Percentiles rank a stretch among this genome's conserved stretches.
Conservation (phyloP, 2,888 invertebrate species). For the Scelioninae gen. 1 region DNA sequence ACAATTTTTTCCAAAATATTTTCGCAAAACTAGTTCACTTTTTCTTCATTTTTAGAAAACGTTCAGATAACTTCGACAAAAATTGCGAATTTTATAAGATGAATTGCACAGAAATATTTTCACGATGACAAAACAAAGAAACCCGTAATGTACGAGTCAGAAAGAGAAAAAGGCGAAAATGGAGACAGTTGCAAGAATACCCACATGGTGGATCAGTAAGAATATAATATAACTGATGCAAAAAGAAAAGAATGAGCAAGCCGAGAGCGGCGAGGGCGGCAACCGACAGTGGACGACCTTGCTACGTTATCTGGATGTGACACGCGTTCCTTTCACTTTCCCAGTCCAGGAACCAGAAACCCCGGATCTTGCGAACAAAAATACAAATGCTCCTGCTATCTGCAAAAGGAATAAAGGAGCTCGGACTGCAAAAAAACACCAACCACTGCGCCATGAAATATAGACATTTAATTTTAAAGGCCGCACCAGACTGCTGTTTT, state of each 20-base stretch:
- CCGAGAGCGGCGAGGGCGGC: constrained; percentile 80
- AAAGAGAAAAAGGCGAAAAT: constrained; percentile 72
- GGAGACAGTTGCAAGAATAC: too few species aligned
- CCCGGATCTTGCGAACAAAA: constrained; percentile 79
- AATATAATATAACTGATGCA: too few species aligned
- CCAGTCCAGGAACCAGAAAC: constrained; percentile 80
- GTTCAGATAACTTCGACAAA: too few species aligned
- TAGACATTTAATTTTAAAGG: constrained; percentile 25
- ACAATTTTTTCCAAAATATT: too few species aligned
- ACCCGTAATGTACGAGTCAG: background rate
- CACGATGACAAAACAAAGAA: too few species aligned
- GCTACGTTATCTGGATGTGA: constrained; percentile 83
- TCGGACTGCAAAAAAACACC: background rate
- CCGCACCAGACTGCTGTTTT: background rate
- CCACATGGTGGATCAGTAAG: too few species aligned
- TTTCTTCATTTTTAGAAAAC: too few species aligned
- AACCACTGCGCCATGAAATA: constrained; percentile 11
- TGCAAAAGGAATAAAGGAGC: constrained; percentile 66
- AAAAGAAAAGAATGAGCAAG: constrained; percentile 72
- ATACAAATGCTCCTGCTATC: constrained; percentile 67
- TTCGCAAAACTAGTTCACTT: too few species aligned
- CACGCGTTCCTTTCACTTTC: constrained; percentile 84
- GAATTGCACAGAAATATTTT: too few species aligned
- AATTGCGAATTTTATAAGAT: too few species aligned
- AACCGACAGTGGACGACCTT: constrained; percentile 84